Percentiles rank a stretch among this genome's conserved stretches.
These are phyloP conservation scores for Xiphydria camelus DNA, from an alignment of 2,888 invertebrate genomes.

Conservation along the genomic window DNA sequence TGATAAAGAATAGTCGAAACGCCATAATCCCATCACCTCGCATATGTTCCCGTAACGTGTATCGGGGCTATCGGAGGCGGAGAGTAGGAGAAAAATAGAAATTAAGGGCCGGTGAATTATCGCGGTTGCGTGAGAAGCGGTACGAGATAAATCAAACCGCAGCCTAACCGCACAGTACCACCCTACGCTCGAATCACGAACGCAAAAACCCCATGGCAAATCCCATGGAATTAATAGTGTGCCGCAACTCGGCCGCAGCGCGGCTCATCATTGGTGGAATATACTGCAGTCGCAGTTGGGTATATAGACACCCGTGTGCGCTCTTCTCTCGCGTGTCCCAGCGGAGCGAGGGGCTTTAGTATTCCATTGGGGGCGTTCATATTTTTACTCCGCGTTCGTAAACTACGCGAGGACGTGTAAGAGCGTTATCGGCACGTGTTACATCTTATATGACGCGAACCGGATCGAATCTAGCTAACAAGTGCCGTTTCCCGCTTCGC, in stretches of 20 bases:
- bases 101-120: constrained; percentile 55
- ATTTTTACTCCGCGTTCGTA: too few relatives aligned
- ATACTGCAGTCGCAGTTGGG: too few relatives aligned
- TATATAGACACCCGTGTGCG: background rate
- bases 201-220: constrained; percentile 50
- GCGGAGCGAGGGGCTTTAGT: background rate
- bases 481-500: too few relatives aligned
- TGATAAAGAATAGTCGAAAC: too few relatives aligned
- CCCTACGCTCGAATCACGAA: constrained; percentile 44
- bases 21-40: too few relatives aligned
- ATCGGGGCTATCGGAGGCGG: too few relatives aligned
- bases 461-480: too few relatives aligned
- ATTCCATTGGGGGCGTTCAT: background rate
- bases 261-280: too few relatives aligned
- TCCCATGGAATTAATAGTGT: constrained; percentile 51
- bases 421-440: constrained; percentile 13
- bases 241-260: too few relatives aligned
- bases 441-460: constrained; percentile 1
- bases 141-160: constrained; percentile 55
- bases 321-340: background rate
- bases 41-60: too few relatives aligned
- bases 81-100: constrained; percentile 53
- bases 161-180: constrained; percentile 46
- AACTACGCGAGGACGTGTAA: constrained; percentile 15
- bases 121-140: constrained; percentile 55